Evolutionary conservation across 2,113 vertebrate genomes (phyloP).

Genomic region (Callocephalon fimbriatum): DNA sequence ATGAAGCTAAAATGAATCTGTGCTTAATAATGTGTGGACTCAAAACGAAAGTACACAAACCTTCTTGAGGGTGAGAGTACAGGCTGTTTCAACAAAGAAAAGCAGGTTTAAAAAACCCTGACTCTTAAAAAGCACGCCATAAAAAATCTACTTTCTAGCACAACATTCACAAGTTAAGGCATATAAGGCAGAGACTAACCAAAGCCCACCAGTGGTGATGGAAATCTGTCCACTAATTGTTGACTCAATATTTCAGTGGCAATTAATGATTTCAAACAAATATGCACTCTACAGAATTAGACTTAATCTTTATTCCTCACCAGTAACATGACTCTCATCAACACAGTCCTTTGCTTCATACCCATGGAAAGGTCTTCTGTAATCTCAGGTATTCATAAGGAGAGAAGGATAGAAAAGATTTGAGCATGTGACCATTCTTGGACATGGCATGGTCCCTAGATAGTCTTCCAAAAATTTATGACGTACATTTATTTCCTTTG

Average conservation of each 20-base stretch:
- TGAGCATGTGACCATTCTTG: background rate
- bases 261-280: background rate
- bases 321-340: background rate
- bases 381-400: background rate
- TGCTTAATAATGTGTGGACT: background rate
- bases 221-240: background rate
- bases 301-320: background rate
- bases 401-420: background rate
- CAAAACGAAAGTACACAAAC: background rate
- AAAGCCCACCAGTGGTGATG: background rate
- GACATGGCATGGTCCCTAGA: background rate
- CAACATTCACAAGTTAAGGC: background rate
- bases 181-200: background rate
- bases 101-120: fast-evolving
- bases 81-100: background rate
- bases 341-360: background rate
- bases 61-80: background rate
- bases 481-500: background rate
- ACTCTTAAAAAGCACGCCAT: background rate
- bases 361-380: background rate
- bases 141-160: background rate
- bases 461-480: background rate
- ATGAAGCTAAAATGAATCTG: slow-evolving; percentile 32
- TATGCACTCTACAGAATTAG: background rate
- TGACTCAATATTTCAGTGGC: background rate